Base-by-base conservation (phyloP, 2,113 vertebrate species). In the Euleptes europaea region DNA sequence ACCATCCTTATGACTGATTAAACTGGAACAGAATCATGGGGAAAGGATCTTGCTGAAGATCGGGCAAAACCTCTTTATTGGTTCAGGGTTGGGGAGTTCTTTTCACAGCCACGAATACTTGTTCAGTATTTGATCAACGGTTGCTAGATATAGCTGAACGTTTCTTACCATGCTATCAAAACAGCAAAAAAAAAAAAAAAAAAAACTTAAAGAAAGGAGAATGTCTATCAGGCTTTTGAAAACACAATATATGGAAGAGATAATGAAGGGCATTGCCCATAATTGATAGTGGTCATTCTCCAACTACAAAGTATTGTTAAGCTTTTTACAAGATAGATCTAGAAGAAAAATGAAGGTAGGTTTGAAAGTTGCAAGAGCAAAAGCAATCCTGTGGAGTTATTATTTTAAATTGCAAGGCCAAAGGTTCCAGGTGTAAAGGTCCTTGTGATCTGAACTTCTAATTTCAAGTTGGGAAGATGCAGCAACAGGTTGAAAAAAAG, bases 401-500 rank as follows among this genome's bases (percentile, higher is more conserved):
- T 44, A 63, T 84, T 85, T 88, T 49, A 93, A 90, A 90, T 42
- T 85, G 21, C 80, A 78, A 87, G 89, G 54, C 0, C 57, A 92
- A 70, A 70, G 15, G 71, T 83, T 86, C 87, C 78, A 89, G 33
- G 80, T 66, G 35, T 77, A 83, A 93, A 88, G 84, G 2, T 85
- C 78, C 70, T 78, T 85, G 84, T 65, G 44, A 71, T 90, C 77
- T 33, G 83, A 84, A n/a, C 40, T 78, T 70, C 74, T 86, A 91
- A 90, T 60, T 90, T 89, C 82, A 92, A 88, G 69, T 83, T 40
- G 78, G 78, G 84, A 89, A 13, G 82, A 67, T 85, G 77, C 84
- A 85, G 84, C 84, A 85, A 85, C 84, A 80, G 77, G 77, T 85
- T 60, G 35, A 31, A 76, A 78, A 63, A 77, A 81, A 80, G 60